A percentile compares a stretch with the other conserved stretches of the same genome.
Conservation (phyloP, 2,113 vertebrate genomes). For the Coptodon rendalli region DNA sequence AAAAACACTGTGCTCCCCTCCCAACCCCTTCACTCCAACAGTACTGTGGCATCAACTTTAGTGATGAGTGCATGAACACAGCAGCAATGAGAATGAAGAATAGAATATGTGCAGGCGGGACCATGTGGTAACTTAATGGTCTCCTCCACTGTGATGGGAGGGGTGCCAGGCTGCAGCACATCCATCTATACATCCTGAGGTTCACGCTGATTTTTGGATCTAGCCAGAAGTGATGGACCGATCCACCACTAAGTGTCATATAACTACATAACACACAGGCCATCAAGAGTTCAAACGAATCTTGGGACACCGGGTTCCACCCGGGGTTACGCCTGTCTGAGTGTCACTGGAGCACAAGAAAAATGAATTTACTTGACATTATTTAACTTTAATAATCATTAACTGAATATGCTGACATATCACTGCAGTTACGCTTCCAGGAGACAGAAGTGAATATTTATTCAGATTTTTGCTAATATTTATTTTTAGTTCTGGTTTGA, state of each 20-base stretch:
- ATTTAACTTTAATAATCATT: neutral
- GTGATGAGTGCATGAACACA: neutral
- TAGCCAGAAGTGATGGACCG: neutral
- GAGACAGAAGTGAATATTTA: neutral
- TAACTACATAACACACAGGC: neutral
- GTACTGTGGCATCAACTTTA: neutral
- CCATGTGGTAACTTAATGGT: neutral
- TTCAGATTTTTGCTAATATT: neutral
- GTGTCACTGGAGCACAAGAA: neutral
- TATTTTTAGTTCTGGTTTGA: neutral
- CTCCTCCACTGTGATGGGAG: neutral
- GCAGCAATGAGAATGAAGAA: neutral
- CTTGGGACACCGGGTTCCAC: fast-evolving
- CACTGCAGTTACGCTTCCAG: neutral
- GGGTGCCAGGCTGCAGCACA: neutral
- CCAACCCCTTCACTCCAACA: neutral
- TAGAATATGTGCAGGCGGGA: neutral
- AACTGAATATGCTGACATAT: neutral
- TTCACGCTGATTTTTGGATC: neutral
- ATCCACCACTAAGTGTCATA: neutral
- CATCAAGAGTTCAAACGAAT: neutral
- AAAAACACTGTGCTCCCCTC: neutral
- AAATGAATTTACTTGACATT: neutral
- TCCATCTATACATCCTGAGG: neutral
- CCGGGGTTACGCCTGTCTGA: neutral